A percentile compares a stretch with the other conserved stretches of the same genome.
These are phyloP conservation scores for Drosophila orena DNA, from an alignment of 1,140 invertebrate species.

Conservation along the genomic window DNA sequence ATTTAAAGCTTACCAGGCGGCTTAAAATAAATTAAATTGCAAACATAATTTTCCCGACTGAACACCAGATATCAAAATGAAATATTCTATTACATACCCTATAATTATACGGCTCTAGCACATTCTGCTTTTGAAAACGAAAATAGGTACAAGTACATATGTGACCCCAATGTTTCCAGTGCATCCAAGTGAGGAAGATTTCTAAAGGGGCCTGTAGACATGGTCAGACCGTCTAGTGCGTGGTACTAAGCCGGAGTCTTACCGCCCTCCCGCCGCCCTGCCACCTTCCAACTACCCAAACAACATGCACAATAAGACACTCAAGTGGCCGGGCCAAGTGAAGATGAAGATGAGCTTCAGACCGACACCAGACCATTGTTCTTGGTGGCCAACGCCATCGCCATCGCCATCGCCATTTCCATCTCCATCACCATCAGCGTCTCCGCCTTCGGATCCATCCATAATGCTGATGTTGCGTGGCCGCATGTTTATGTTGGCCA, in stretches of 20 bases:
- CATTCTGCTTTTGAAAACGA: background rate
- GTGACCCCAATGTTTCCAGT: background rate
- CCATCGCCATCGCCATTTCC: conserved; percentile 14
- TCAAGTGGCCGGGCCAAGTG: conserved; percentile 54
- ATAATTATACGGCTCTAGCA: too few relatives aligned
- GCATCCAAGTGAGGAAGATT: conserved; percentile 9
- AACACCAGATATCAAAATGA: too few relatives aligned
- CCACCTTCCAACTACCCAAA: background rate
- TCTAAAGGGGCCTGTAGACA: conserved; percentile 33
- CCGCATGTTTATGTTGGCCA: conserved; percentile 69
- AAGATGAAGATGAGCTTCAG: conserved; percentile 59
- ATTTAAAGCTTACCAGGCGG: too few relatives aligned
- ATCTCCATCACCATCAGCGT: conserved; percentile 15
- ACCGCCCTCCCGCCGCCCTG: background rate
- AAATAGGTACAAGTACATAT: background rate
- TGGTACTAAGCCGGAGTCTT: conserved; percentile 41
- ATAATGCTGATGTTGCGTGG: conserved; percentile 68
- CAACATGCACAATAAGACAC: conserved; percentile 69
- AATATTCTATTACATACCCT: too few relatives aligned
- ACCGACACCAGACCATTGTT: conserved; percentile 62
- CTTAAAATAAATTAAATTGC: too few relatives aligned
- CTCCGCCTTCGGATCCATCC: conserved; percentile 23
- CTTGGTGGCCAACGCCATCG: conserved; percentile 44
- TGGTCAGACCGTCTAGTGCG: conserved; percentile 70
- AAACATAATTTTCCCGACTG: too few relatives aligned